Evolutionary conservation across 2,888 invertebrate genomes (phyloP).

Genomic region (Lasioglossum villosulum): DNA sequence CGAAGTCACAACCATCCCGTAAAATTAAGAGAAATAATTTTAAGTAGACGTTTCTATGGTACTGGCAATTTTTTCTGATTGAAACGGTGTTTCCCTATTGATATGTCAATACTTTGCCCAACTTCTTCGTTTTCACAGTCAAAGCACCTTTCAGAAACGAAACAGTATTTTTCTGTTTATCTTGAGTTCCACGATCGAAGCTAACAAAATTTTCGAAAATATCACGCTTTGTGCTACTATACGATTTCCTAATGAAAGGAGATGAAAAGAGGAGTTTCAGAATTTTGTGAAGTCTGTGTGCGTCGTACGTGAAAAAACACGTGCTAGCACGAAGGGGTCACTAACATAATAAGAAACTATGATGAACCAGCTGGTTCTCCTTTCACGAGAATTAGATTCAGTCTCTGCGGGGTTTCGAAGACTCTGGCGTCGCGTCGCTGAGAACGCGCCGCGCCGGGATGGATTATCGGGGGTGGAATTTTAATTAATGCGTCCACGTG

Average conservation of each 20-base stretch:
- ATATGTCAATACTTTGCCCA: background rate
- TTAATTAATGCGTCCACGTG: slow-evolving; percentile 54
- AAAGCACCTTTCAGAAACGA: background rate
- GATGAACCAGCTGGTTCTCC: slow-evolving; percentile 25
- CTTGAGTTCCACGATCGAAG: background rate
- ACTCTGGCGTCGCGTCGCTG: background rate
- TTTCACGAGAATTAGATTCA: slow-evolving; percentile 46
- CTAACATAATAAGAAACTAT: slow-evolving; percentile 17
- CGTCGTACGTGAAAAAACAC: background rate
- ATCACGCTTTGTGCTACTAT: background rate
- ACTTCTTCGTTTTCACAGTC: background rate
- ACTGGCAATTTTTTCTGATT: background rate
- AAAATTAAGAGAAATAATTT: background rate
- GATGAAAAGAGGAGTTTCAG: background rate
- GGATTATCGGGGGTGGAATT: slow-evolving; percentile 43
- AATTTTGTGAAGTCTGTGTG: background rate
- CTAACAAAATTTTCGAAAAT: background rate
- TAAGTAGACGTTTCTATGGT: background rate
- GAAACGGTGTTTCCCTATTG: background rate
- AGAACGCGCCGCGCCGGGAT: background rate
- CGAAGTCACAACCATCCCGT: background rate
- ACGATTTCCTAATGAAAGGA: background rate
- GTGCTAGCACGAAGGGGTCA: background rate
- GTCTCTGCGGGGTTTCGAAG: slow-evolving; percentile 21
- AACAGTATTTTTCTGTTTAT: background rate